Percentiles rank a stretch among this genome's conserved stretches.
These are phyloP conservation scores for Macaria liturata DNA, from an alignment of 2,888 invertebrate genomes.

Conservation along the genomic window DNA sequence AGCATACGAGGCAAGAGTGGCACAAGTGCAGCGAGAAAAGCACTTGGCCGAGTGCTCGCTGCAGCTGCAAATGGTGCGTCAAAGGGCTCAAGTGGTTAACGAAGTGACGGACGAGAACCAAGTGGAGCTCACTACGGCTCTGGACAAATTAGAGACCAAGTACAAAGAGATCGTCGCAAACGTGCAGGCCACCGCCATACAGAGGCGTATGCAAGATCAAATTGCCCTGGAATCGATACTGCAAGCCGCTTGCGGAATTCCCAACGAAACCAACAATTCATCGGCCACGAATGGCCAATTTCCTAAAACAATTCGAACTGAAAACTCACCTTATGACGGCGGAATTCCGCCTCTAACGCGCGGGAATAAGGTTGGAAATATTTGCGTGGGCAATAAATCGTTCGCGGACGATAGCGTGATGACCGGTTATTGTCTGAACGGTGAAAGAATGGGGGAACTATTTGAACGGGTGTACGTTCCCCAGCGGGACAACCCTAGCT, in stretches of 20 bases:
- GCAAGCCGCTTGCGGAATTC: conserved; percentile 57
- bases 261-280: conserved; percentile 39
- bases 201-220: conserved; percentile 71
- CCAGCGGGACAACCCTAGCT: conserved; percentile 60
- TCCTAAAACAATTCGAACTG: conserved; percentile 48
- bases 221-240: conserved; percentile 65
- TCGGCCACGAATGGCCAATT: conserved; percentile 41
- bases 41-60: conserved; percentile 66
- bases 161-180: conserved; percentile 73
- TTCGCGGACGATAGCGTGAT: conserved; percentile 53
- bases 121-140: conserved; percentile 53
- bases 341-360: conserved; percentile 51
- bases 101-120: conserved; percentile 65
- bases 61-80: conserved; percentile 65
- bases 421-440: conserved; percentile 61
- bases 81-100: conserved; percentile 63
- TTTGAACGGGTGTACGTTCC: conserved; percentile 69
- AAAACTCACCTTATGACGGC: conserved; percentile 49
- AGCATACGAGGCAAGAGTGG: conserved; percentile 61
- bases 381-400: conserved; percentile 50
- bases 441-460: conserved; percentile 63
- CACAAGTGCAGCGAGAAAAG: conserved; percentile 64
- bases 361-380: conserved; percentile 53
- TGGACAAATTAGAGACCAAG: conserved; percentile 68
- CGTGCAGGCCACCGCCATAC: conserved; percentile 71